Conservation (phyloP, 1,140 invertebrate species). For the Chelonus insularis region DNA sequence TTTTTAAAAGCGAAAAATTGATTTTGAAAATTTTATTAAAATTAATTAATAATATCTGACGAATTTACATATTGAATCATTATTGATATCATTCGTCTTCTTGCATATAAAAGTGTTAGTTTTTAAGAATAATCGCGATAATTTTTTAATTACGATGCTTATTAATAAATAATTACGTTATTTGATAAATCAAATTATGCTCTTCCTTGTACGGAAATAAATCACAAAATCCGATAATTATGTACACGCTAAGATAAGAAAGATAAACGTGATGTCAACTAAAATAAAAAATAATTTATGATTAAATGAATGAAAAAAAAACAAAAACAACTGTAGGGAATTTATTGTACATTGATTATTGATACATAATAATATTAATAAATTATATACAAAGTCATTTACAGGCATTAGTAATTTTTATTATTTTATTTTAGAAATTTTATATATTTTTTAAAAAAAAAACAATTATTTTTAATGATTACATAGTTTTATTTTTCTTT, state of each 20-base stretch:
- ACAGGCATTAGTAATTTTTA: constrained; percentile 30
- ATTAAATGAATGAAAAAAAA: constrained; percentile 25
- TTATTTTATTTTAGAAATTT: constrained; percentile 24
- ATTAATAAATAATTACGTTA: constrained; percentile 31
- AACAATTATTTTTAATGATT: not conserved
- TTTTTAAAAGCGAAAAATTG: too few relatives aligned
- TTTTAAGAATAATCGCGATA: constrained; percentile 27
- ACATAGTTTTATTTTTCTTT: constrained; percentile 18
- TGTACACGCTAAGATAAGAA: constrained; percentile 11
- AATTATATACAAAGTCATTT: constrained; percentile 60
- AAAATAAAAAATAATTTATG: constrained; percentile 20
- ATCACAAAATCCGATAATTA: too few relatives aligned
- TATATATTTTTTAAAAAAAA: constrained; percentile 36
- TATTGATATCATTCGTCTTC: constrained; percentile 13
- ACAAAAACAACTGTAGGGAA: constrained; percentile 48
- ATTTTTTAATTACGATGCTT: constrained; percentile 33
- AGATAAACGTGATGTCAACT: constrained; percentile 23
- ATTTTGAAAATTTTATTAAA: constrained; percentile 33
- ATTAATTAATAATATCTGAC: not conserved
- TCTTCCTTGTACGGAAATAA: constrained; percentile 20
- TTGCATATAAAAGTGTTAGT: constrained; percentile 13
- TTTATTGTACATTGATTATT: constrained; percentile 62
- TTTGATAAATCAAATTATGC: constrained; percentile 27
- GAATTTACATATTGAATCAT: constrained; percentile 1
- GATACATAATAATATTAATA: constrained; percentile 60